Percentiles rank a stretch among this genome's conserved stretches.
phyloP scores from a whole-genome alignment of 2,888 invertebrate genomes.

The Agrotis ipsilon region DNA sequence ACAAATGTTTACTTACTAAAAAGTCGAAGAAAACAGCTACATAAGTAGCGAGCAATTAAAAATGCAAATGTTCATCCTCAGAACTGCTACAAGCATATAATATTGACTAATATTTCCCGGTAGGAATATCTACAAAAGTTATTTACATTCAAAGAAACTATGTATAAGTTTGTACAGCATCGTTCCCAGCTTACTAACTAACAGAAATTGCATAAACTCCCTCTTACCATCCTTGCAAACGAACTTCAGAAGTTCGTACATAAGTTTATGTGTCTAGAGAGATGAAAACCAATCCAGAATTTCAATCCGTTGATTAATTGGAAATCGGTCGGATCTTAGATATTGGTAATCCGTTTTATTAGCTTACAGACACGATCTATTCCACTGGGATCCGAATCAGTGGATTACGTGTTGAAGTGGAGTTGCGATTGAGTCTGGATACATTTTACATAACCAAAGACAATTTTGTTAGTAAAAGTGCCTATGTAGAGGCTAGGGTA shows the following conservation, averaged over 20 bases:
- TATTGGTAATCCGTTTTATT: constrained; percentile 39
- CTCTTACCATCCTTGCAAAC: not conserved
- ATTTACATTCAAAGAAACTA: not conserved
- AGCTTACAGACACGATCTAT: constrained; percentile 20
- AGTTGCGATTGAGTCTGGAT: not conserved
- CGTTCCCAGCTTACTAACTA: not conserved
- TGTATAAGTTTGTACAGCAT: not conserved
- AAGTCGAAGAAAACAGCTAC: no score
- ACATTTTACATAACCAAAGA: not conserved
- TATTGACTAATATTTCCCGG: not conserved
- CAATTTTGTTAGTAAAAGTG: not conserved
- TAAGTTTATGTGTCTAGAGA: not conserved
- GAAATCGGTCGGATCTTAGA: constrained; percentile 19
- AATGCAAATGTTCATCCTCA: no score
- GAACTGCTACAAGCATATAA: not conserved
- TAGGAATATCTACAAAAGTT: not conserved
- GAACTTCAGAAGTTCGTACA: not conserved
- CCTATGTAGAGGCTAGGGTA: no score
- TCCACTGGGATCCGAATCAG: constrained; percentile 7
- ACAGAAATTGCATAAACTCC: no score
- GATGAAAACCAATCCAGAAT: constrained; percentile 18
- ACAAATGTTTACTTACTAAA: no score
- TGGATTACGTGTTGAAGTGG: constrained; percentile 3
- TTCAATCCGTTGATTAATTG: constrained; percentile 36
- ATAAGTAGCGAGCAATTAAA: no score